A percentile compares a stretch with the other conserved stretches of the same genome.
These are phyloP conservation scores for Physocephala rufipes DNA, from an alignment of 2,888 invertebrate species.

Conservation along the genomic window DNA sequence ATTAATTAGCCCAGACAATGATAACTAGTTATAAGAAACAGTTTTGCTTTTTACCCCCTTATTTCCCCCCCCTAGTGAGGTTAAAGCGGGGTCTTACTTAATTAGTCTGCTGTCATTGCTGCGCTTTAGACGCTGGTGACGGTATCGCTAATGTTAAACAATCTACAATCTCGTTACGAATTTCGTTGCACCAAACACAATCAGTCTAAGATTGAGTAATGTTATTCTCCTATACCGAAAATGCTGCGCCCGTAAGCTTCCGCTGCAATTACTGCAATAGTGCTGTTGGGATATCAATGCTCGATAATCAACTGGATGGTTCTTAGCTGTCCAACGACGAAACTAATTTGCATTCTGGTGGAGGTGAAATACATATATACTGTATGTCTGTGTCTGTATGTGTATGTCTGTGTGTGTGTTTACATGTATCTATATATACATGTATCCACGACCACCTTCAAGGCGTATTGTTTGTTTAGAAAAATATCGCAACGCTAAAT, in stretches of 20 bases:
- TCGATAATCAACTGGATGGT: constrained; percentile 1
- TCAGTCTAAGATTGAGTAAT: too few species aligned
- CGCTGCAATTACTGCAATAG: background rate
- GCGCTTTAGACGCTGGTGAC: too few species aligned
- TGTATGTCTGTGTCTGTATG: too few species aligned
- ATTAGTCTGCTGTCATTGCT: constrained; percentile 11
- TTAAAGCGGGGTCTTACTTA: constrained; percentile 7
- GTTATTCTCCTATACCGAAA: background rate
- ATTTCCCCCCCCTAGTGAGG: background rate
- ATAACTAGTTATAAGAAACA: background rate
- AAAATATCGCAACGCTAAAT: constrained; percentile 40
- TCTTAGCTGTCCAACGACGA: constrained; percentile 13
- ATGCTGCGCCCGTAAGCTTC: background rate
- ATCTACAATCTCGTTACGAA: background rate
- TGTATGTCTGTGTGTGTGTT: too few species aligned
- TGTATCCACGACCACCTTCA: too few species aligned
- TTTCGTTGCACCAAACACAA: background rate
- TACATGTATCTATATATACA: too few species aligned
- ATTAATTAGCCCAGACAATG: constrained; percentile 20
- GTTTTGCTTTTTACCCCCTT: background rate
- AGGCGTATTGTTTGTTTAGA: background rate
- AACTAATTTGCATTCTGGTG: constrained; percentile 11
- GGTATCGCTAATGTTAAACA: constrained; percentile 4
- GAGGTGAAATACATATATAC: background rate
- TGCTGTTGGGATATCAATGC: constrained; percentile 20